Percentiles rank a stretch among this genome's conserved stretches.
phyloP scores from a whole-genome alignment of 2,888 invertebrate genomes.

The Neoaliturus tenellus region DNA sequence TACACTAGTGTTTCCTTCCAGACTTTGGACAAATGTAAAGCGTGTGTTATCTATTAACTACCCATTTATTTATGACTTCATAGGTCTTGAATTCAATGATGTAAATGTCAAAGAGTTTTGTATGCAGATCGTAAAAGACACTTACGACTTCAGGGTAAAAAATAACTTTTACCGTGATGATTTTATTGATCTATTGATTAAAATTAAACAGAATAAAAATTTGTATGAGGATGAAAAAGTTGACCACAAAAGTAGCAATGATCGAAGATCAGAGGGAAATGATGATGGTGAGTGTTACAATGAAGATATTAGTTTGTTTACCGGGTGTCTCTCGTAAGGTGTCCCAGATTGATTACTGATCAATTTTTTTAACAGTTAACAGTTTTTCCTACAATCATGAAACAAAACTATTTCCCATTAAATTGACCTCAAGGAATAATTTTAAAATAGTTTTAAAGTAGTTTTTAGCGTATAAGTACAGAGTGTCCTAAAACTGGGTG shows the following conservation, averaged over 20 bases:
- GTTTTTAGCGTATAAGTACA: too few species aligned
- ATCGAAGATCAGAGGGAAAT: background rate
- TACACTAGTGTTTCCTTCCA: conserved; percentile 1
- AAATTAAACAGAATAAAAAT: conserved; percentile 32
- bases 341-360: too few species aligned
- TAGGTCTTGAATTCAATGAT: conserved; percentile 19
- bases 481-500: too few species aligned
- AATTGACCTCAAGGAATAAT: too few species aligned
- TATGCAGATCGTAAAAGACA: conserved; percentile 33
- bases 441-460: too few species aligned
- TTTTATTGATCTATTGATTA: conserved; percentile 44
- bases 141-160: conserved; percentile 17
- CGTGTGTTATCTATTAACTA: background rate
- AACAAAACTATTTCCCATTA: too few species aligned
- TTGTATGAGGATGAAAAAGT: conserved; percentile 20
- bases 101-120: conserved; percentile 34
- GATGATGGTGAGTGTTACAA: conserved; percentile 39
- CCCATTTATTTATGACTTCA: conserved; percentile 7
- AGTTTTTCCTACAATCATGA: too few species aligned
- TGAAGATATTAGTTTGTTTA: too few species aligned
- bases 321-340: too few species aligned
- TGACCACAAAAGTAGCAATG: background rate
- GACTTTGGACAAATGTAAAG: background rate
- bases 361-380: too few species aligned
- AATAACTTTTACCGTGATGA: conserved; percentile 43